Percentiles rank a stretch among this genome's conserved stretches.
Evolutionary conservation across 2,113 vertebrate genomes (phyloP).

Genomic region (Noctilio leporinus): DNA sequence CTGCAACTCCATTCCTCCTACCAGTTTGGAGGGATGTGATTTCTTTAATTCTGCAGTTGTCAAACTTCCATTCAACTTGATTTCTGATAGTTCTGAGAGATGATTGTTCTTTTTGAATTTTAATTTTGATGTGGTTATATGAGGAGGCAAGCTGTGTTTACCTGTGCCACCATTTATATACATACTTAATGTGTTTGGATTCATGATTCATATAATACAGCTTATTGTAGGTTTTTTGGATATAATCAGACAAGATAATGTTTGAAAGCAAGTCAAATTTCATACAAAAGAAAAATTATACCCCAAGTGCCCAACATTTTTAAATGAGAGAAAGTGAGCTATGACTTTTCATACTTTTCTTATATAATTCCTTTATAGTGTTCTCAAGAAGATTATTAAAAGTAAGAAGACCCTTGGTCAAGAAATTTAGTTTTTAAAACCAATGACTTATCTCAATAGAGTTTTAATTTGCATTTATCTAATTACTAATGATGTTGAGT

Average conservation of each 20-base stretch:
- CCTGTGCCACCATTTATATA: too few relatives aligned
- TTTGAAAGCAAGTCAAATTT: neutral
- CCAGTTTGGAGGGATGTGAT: too few relatives aligned
- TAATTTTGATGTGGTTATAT: too few relatives aligned
- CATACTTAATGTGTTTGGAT: neutral
- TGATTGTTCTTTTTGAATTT: too few relatives aligned
- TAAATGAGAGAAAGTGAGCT: neutral
- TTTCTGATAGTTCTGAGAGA: too few relatives aligned
- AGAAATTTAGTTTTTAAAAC: neutral
- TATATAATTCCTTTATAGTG: neutral
- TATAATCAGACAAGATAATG: neutral
- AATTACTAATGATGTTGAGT: neutral
- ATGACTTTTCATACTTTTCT: neutral
- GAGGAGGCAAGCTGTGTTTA: too few relatives aligned
- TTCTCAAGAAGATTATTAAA: neutral
- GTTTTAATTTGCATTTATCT: neutral
- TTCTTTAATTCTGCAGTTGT: too few relatives aligned
- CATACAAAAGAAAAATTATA: neutral
- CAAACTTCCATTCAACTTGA: too few relatives aligned
- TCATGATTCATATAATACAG: neutral
- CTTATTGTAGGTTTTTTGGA: neutral
- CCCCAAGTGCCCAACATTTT: neutral
- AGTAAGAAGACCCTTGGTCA: neutral
- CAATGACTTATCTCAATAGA: neutral
- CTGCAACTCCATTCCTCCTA: too few relatives aligned